Evolutionary conservation across 1,140 invertebrate species (phyloP).

Genomic region (Daktulosphaira vitifoliae): DNA sequence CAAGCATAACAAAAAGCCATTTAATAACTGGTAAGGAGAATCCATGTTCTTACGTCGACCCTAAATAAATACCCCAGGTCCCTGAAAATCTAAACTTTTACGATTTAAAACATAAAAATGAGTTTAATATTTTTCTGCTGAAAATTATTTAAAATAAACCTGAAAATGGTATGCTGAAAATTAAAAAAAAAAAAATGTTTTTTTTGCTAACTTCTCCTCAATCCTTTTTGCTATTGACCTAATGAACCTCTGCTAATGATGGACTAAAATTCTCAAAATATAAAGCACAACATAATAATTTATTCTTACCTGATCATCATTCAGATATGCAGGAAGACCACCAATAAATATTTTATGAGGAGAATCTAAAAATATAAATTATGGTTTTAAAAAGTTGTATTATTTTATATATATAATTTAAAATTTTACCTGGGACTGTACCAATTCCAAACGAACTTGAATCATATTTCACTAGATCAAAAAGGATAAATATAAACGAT

Average conservation of each 20-base stretch:
- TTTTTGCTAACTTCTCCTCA: slow-evolving; percentile 4
- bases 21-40: slow-evolving; percentile 21
- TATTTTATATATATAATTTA: no score
- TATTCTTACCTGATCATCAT: slow-evolving; percentile 92
- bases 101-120: slow-evolving; percentile 25
- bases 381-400: no score
- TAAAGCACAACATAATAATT: not conserved
- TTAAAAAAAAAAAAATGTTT: slow-evolving; percentile 27
- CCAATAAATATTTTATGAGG: slow-evolving; percentile 99
- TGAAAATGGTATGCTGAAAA: slow-evolving; percentile 26
- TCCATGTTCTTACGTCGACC: slow-evolving; percentile 30
- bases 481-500: not conserved
- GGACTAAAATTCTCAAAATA: slow-evolving; percentile 21
- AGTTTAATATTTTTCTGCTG: slow-evolving; percentile 24
- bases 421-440: slow-evolving; percentile 20
- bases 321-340: slow-evolving; percentile 96
- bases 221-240: slow-evolving; percentile 30
- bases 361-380: slow-evolving; percentile 72
- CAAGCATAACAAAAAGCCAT: slow-evolving; percentile 30
- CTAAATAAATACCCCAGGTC: slow-evolving; percentile 31
- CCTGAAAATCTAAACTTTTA: slow-evolving; percentile 31
- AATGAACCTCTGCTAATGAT: slow-evolving; percentile 28
- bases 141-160: slow-evolving; percentile 16
- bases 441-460: slow-evolving; percentile 28
- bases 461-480: slow-evolving; percentile 29